phyloP scores from a whole-genome alignment of 2,888 invertebrate genomes.

The Caenorhabditis panamensis region DNA sequence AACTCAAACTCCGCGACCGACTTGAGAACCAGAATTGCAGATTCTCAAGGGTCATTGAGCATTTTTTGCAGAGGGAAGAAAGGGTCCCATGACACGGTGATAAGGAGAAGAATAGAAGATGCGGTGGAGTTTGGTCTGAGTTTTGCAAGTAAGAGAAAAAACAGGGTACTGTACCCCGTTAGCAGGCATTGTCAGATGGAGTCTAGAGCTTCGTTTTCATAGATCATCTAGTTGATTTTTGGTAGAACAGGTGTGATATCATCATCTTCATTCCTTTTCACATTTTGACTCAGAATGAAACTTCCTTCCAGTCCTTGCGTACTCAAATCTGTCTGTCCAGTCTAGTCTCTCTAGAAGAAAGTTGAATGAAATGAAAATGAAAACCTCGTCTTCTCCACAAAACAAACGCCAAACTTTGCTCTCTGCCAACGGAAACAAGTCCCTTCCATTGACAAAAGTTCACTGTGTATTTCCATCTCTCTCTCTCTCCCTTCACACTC shows the following conservation, averaged over 20 bases:
- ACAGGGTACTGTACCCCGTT: background rate
- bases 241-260: too few relatives aligned
- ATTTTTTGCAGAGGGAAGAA: slow-evolving; percentile 22
- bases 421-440: background rate
- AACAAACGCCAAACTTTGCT: slow-evolving; percentile 9
- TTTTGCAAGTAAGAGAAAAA: background rate
- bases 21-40: slow-evolving; percentile 38
- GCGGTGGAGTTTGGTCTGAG: slow-evolving; percentile 42
- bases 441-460: slow-evolving; percentile 20
- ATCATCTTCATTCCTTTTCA: too few relatives aligned
- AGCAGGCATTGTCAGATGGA: too few relatives aligned
- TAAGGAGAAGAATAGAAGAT: slow-evolving; percentile 27
- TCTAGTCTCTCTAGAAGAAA: too few relatives aligned
- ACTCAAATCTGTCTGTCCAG: too few relatives aligned
- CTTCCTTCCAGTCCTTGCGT: too few relatives aligned
- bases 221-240: background rate
- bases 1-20: background rate
- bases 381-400: background rate
- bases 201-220: background rate
- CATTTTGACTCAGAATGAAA: too few relatives aligned
- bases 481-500: slow-evolving; percentile 15
- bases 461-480: slow-evolving; percentile 15
- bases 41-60: slow-evolving; percentile 56
- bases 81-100: slow-evolving; percentile 34
- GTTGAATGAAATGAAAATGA: background rate